Evolutionary conservation across 2,113 vertebrate genomes (phyloP), one percentile per base, ranked within the genome.

Genomic region (Cephalopholis sonnerati): DNA sequence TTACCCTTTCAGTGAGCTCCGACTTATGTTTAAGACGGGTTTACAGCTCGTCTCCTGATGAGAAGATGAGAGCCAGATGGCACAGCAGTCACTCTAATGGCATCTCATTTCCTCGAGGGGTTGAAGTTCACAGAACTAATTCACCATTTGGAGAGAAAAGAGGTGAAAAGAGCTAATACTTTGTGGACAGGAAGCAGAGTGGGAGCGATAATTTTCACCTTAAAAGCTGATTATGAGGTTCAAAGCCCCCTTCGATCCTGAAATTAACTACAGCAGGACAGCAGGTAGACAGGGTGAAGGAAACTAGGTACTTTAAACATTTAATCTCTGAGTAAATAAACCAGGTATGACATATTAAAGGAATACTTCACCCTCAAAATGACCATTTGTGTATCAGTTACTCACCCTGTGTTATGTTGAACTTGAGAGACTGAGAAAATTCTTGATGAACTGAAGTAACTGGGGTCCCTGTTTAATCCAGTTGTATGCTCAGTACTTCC

Each of bases 11-110:
- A 7, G n/a, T 13, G 57, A 64, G 54, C 77, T 75, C 16, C 1
- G 41, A 79, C 62, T 74, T 51, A 51, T 53, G 55, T 69, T 63
- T 58, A n/a, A 68, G 68, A 24, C 22, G 12, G 8, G 3, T 68
- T 85, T 66, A 84, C 48, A 11, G 13, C 22, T 6, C 13, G 18
- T 53, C 70, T 71, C 72, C 76, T 29, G 65, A 41, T 7, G 63
- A 64, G 72, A 83, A 83, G 81, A 87, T 74, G 79, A 81, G 67
- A 51, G 79, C 81, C 83, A 88, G 81, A 66, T 86, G 88, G 68
- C 81, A 17, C 8, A 58, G 41, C 13, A 48, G 70, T n/a, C 50
- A 9, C 71, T 70, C 59, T 77, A 77, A 84, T 64, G 73, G 48
- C 39, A 36, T 27, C 77, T 77, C 61, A 39, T 71, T 87, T 87